phyloP scores from a whole-genome alignment of 1,140 invertebrate genomes.

The Psix sp. region DNA sequence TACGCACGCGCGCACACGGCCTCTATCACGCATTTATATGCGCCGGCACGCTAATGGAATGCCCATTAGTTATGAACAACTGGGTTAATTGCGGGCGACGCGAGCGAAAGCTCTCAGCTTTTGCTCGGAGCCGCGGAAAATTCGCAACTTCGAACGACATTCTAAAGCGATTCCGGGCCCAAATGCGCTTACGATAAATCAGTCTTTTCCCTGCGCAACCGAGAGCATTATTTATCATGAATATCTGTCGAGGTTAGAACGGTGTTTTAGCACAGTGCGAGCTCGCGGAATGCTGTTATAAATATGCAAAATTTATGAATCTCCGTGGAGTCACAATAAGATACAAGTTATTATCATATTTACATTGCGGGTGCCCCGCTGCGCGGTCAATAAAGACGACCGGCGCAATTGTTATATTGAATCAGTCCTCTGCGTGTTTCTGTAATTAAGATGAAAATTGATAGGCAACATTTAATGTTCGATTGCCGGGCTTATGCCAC shows the following conservation, averaged over 20 bases:
- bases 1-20: slow-evolving; percentile 43
- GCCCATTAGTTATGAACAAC: slow-evolving; percentile 66
- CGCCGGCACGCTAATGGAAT: slow-evolving; percentile 60
- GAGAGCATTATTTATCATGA: slow-evolving; percentile 31
- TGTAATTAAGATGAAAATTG: slow-evolving; percentile 55
- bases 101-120: slow-evolving; percentile 19
- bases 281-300: slow-evolving; percentile 37
- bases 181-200: slow-evolving; percentile 27
- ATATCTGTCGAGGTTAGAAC: slow-evolving; percentile 31
- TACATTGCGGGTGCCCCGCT: slow-evolving; percentile 37
- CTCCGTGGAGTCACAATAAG: slow-evolving; percentile 37
- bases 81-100: slow-evolving; percentile 63
- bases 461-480: slow-evolving; percentile 37
- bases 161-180: too few species aligned
- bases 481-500: slow-evolving; percentile 30
- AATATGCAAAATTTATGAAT: slow-evolving; percentile 50
- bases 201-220: too few species aligned
- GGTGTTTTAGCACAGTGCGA: slow-evolving; percentile 11
- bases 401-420: slow-evolving; percentile 48
- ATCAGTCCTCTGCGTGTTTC: slow-evolving; percentile 42
- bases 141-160: too few species aligned
- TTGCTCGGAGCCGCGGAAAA: not conserved
- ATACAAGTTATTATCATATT: slow-evolving; percentile 54
- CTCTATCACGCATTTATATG: slow-evolving; percentile 49
- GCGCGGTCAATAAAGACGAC: slow-evolving; percentile 45